Conservation (phyloP, 64 coral and sea anemone species). For the Astreopora myriophthalma region DNA sequence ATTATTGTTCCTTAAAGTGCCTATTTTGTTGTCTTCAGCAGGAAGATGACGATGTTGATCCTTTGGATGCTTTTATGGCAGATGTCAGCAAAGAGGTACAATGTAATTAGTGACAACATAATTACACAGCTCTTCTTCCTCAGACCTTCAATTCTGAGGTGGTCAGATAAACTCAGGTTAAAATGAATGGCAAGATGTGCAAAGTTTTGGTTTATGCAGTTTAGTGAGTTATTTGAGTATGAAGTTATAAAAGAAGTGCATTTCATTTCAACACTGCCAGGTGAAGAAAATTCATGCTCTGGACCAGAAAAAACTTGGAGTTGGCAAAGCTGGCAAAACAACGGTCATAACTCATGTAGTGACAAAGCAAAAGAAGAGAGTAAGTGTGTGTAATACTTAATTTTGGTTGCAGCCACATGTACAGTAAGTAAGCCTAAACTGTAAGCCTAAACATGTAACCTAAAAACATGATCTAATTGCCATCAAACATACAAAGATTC, state of each 20-base stretch:
- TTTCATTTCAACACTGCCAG: neutral
- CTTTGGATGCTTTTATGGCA: conserved; percentile 85
- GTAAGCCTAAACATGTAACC: too few relatives aligned
- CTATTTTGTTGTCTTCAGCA: neutral
- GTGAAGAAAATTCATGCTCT: conserved; percentile 69
- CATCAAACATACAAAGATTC: too few relatives aligned
- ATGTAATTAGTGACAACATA: neutral
- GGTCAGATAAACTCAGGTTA: too few relatives aligned
- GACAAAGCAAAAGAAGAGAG: conserved; percentile 55
- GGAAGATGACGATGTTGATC: conserved; percentile 77
- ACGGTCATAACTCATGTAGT: conserved; percentile 81
- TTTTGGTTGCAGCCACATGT: neutral
- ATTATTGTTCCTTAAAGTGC: neutral
- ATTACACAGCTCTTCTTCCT: neutral
- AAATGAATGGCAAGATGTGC: too few relatives aligned
- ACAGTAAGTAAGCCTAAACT: too few relatives aligned
- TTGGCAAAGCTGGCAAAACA: conserved; percentile 76
- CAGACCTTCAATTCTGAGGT: too few relatives aligned
- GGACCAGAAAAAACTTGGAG: conserved; percentile 76
- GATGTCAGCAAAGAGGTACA: conserved; percentile 70
- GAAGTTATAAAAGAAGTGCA: neutral
- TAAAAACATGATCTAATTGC: too few relatives aligned
- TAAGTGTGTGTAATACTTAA: neutral
- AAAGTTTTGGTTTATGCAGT: too few relatives aligned
- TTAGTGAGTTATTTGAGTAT: too few relatives aligned